phyloP scores from a whole-genome alignment of 2,797 vertebrate species.

The Ciconia nigra region DNA sequence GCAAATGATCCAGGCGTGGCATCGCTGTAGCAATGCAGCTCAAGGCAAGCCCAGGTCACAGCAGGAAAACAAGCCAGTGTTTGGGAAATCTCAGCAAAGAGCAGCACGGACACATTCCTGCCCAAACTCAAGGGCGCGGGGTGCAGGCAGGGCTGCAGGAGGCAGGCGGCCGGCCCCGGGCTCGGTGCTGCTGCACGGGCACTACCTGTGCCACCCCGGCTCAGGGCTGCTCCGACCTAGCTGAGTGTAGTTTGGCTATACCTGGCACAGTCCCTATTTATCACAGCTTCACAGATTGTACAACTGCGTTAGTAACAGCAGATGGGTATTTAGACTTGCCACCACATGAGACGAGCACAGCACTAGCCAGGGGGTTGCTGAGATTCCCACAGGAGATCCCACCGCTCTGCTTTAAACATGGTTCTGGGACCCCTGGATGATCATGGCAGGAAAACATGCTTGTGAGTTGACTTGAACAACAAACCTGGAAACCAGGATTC shows the following conservation, averaged over 20 bases:
- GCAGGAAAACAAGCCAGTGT: background rate
- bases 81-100: background rate
- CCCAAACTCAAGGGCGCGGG: accelerated
- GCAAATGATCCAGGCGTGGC: accelerated
- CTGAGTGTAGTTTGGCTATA: background rate
- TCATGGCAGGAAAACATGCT: background rate
- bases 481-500: background rate
- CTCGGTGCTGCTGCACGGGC: accelerated
- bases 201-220: background rate
- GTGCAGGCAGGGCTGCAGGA: background rate
- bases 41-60: background rate
- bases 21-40: background rate
- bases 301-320: background rate
- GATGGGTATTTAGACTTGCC: background rate
- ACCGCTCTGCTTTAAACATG: background rate
- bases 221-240: background rate
- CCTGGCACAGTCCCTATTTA: no score
- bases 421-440: background rate
- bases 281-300: background rate
- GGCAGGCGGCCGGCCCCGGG: accelerated
- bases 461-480: background rate
- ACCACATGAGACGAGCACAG: background rate
- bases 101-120: background rate
- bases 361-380: background rate
- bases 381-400: background rate